A percentile compares a stretch with the other conserved stretches of the same genome.
phyloP scores from a whole-genome alignment of 2,797 vertebrate species.

The Graptemys geographica region DNA sequence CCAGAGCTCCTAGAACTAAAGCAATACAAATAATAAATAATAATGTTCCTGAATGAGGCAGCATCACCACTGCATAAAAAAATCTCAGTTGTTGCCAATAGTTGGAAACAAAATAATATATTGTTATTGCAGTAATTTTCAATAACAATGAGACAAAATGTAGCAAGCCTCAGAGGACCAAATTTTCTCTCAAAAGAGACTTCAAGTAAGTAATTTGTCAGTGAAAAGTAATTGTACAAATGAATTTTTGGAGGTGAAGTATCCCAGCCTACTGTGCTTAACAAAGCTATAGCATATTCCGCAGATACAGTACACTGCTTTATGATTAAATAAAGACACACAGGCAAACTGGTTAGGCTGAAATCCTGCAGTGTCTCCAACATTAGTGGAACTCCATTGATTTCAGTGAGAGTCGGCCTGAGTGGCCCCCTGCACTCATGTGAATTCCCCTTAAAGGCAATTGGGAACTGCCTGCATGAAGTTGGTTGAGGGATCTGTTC shows the following conservation, averaged over 20 bases:
- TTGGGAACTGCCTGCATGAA: neutral
- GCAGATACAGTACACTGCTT: neutral
- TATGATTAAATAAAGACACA: neutral
- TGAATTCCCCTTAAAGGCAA: neutral
- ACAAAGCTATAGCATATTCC: neutral
- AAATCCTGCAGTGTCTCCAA: neutral
- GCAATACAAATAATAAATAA: neutral
- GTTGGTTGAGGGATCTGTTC: neutral
- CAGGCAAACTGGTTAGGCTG: neutral
- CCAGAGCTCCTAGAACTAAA: neutral
- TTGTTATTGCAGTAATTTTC: neutral
- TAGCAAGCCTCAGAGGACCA: neutral
- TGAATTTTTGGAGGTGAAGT: neutral
- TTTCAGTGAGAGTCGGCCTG: neutral
- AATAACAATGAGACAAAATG: neutral
- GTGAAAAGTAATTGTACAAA: neutral
- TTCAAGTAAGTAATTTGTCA: neutral
- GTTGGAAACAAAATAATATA: neutral
- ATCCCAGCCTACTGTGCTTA: neutral
- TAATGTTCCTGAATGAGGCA: neutral
- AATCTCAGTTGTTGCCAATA: neutral
- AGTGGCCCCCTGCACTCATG: neutral
- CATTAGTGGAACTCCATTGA: neutral
- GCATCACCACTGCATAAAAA: neutral
- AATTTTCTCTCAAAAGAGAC: neutral